Evolutionary conservation across 2,113 vertebrate species (phyloP).

Genomic region (Eudyptes chrysolophus): DNA sequence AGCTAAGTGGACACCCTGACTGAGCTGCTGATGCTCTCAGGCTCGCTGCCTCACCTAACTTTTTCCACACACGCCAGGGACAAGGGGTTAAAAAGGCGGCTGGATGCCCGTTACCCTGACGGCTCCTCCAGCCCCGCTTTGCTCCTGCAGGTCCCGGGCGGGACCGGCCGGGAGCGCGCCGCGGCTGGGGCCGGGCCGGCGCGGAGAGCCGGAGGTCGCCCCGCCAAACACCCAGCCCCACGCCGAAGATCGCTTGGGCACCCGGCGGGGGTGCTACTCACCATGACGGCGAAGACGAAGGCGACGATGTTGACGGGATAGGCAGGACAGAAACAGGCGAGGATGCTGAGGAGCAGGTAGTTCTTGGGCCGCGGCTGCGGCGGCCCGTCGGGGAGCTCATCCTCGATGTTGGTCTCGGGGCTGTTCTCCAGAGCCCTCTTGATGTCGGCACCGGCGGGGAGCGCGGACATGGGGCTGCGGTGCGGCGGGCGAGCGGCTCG

Average conservation of each 20-base stretch:
- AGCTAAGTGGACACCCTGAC: neutral
- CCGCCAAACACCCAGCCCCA: neutral
- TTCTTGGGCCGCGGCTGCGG: constrained; percentile 69
- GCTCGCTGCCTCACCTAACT: neutral
- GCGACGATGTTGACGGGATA: constrained; percentile 88
- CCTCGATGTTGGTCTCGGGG: constrained; percentile 71
- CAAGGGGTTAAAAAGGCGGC: neutral
- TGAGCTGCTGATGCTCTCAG: neutral
- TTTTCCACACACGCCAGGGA: neutral
- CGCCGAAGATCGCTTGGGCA: no score
- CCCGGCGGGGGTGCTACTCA: constrained; percentile 60
- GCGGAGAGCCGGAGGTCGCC: neutral
- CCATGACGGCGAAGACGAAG: constrained; percentile 85
- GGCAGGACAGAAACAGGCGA: constrained; percentile 86
- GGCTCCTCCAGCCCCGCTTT: neutral
- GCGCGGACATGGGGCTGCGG: constrained; percentile 71
- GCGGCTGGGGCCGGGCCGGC: no score
- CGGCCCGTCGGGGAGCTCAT: constrained; percentile 68
- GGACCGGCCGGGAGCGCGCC: neutral
- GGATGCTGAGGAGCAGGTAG: constrained; percentile 83
- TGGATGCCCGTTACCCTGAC: neutral
- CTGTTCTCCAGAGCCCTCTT: constrained; percentile 75
- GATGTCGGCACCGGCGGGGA: constrained; percentile 65
- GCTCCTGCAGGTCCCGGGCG: neutral
- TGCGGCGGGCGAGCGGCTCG: constrained; percentile 30